Evolutionary conservation across 2,888 invertebrate genomes (phyloP), one percentile per base, ranked within the genome.

Genomic region (Zaprionus obscuricornis): DNA sequence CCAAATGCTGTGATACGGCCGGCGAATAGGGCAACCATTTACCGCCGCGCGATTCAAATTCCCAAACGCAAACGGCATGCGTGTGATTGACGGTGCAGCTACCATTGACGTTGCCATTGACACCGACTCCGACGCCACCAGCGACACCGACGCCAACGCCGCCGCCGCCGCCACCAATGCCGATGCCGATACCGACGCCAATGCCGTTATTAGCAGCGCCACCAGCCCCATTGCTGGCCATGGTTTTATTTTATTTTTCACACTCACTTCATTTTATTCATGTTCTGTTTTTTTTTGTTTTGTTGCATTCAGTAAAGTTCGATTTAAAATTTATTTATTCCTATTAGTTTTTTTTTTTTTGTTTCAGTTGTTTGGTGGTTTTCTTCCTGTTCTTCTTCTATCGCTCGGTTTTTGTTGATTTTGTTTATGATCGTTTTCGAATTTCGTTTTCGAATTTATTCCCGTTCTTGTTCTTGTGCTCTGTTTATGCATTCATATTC

Each of bases 1-100:
- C 97, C 68, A 97, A 91, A 62, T 96, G 95, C 85, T 96, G 95
- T 0, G 96, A 94, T 3, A 97, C 96, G 3, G 94, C 95, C 0
- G 96, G 96, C 45, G 94, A 94, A 90, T 96, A 96, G 0, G 97
- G 96, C 88, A 96, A 91, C 96, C 96, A 97, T 85, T 94, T 92
- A 46, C 88, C 88, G 59, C 88, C 88, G 31, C 87, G 82, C 20
- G 89, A 87, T 52, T 91, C 90, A 57, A 85, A 90, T 75, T 90
- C 90, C 90, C 90, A 90, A 27, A 91, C 90, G 49, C 90, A 90
- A 27, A 90, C 90, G 46, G 90, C 90, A 74, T 90, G 90, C 33
- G 87, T 85, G 34, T 87, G 71, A 43, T 75, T 78, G 29, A 82
- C 46, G 37, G n/a, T n/a, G n/a, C n/a, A n/a, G n/a, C n/a, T n/a